Conservation (phyloP, 2,113 vertebrate genomes). For the Regulus satrapa region DNA sequence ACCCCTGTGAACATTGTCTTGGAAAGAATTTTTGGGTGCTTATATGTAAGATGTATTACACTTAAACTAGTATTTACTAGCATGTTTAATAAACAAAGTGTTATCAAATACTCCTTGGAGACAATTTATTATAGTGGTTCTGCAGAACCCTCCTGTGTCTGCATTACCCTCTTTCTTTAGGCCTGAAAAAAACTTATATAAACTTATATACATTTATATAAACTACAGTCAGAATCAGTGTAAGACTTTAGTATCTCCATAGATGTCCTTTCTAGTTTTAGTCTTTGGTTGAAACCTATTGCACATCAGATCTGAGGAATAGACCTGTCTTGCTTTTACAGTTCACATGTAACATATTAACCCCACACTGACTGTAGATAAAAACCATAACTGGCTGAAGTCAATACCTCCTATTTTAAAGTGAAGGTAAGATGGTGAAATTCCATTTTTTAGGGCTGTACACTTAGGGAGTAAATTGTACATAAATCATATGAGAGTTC, state of each 20-base stretch:
- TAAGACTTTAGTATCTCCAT: neutral
- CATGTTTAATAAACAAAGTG: neutral
- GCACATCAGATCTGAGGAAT: neutral
- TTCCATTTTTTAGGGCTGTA: neutral
- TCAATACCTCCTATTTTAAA: neutral
- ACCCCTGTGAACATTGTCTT: neutral
- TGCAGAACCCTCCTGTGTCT: neutral
- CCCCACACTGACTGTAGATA: neutral
- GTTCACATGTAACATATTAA: rapidly evolving
- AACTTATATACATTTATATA: too few relatives aligned
- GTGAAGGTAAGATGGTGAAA: neutral
- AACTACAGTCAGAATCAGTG: neutral
- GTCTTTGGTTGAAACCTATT: neutral
- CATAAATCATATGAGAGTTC: neutral
- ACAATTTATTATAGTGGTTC: neutral
- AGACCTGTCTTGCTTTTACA: neutral
- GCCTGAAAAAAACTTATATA: neutral
- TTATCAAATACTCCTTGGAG: neutral
- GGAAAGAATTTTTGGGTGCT: neutral
- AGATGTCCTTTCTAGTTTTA: neutral
- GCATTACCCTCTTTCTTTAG: neutral
- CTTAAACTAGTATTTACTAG: neutral
- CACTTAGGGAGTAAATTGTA: neutral
- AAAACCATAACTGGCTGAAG: neutral
- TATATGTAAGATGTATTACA: neutral